A percentile compares a stretch with the other conserved stretches of the same genome.
Conservation (phyloP, 1,140 invertebrate genomes). For the Drosophila nigrodunni region DNA sequence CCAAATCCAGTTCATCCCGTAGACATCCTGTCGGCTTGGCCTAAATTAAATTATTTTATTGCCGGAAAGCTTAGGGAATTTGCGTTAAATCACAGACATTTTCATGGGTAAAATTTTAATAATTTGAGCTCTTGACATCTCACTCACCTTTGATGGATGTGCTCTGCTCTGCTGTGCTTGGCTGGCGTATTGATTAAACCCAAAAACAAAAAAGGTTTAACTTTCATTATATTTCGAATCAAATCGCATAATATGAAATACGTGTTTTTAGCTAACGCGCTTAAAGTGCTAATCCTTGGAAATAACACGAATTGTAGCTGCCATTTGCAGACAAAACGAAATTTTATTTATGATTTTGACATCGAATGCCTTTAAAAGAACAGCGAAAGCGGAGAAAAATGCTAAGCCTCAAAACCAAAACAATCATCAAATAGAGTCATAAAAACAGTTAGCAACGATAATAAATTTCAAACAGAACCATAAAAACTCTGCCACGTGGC, state of each 20-base stretch:
- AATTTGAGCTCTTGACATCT: slow-evolving; percentile 1
- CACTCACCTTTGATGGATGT: neutral
- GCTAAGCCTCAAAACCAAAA: slow-evolving; percentile 69
- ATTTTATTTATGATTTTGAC: slow-evolving; percentile 69
- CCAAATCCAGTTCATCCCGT: slow-evolving; percentile 42
- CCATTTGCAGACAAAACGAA: slow-evolving; percentile 43
- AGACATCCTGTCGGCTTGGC: slow-evolving; percentile 33
- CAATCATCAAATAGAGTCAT: slow-evolving; percentile 80
- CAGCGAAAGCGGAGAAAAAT: slow-evolving; percentile 5
- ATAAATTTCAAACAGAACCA: slow-evolving; percentile 73
- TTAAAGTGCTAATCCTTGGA: slow-evolving; percentile 39
- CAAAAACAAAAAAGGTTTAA: no score
- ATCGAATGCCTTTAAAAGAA: slow-evolving; percentile 14
- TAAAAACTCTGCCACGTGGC: slow-evolving; percentile 67
- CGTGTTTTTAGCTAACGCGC: neutral
- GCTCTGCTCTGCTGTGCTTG: no score
- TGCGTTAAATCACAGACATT: slow-evolving; percentile 61
- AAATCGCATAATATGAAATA: no score
- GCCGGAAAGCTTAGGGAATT: slow-evolving; percentile 67
- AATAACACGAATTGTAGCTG: slow-evolving; percentile 33
- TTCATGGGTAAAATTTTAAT: slow-evolving; percentile 55
- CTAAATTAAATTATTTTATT: slow-evolving; percentile 82
- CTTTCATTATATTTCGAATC: no score
- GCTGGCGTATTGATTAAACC: no score
- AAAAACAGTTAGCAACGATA: slow-evolving; percentile 78